Base-by-base conservation (phyloP, 2,113 vertebrate genomes). In the Epinephelus lanceolatus region DNA sequence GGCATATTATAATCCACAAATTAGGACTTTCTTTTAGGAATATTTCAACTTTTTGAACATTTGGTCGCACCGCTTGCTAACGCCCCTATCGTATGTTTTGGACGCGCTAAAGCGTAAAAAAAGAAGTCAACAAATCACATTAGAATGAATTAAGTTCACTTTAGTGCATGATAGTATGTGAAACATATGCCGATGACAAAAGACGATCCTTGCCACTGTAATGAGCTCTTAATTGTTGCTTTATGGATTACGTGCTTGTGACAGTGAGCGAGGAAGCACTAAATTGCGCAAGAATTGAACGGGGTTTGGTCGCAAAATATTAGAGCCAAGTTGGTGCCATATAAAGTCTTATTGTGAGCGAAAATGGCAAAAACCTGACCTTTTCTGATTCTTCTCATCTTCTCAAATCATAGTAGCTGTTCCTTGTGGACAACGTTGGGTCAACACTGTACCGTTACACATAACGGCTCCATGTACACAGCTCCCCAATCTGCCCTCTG, bases 401-500 rank as follows among this genome's bases (percentile, higher is more conserved):
- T 30, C 30, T 30, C 30, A 30, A 5, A 5, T 30, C 47, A 18
- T 11, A 25, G 6, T 51, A 6, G 60, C 17, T 73, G 23, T 42
- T 27, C 1, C 11, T 60, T 13, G 13, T 12, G 7, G 9, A 66
- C 4, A 19, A 5, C 37, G 40, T 66, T 71, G 47, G 6, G 40
- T 57, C 30, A 55, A 60, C 59, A 57, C 19, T 72, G 69, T 81
- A 61, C 72, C 40, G 19, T 82, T 63, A 57, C 30, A 42, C 37
- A 63, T 55, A 21, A 47, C 8, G 11, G 42, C 42, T 45, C 42
- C 42, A 45, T 45, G 25, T 60, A 18, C 52, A 55, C 25, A 49
- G 12, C 53, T 52, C 74, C 49, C 14, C 14, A 25, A 21, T 49
- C 65, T 84, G 81, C 83, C 87, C 74, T 82, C 85, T 88, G 47